Conservation (phyloP, 1,140 invertebrate genomes). For the Leptestheria dahalacensis region DNA sequence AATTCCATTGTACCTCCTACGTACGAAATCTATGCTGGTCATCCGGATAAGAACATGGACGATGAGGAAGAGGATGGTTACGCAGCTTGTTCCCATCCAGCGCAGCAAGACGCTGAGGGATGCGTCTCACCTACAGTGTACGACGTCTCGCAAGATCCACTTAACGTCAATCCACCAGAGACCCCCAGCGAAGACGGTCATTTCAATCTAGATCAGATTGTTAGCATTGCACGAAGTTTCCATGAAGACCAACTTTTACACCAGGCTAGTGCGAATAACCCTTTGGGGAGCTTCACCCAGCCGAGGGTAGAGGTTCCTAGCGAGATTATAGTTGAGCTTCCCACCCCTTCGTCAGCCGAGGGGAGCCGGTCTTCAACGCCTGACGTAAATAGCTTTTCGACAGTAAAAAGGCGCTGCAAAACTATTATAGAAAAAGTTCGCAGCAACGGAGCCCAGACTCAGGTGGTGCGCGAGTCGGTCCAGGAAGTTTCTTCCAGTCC, state of each 20-base stretch:
- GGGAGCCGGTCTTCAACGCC: conserved; percentile 1
- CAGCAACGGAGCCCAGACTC: conserved; percentile 10
- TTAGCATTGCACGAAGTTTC: conserved; percentile 22
- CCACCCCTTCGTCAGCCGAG: not conserved
- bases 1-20: not conserved
- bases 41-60: not conserved
- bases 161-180: conserved; percentile 3
- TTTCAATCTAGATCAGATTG: conserved; percentile 23
- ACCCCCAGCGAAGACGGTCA: conserved; percentile 17
- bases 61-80: conserved; percentile 7
- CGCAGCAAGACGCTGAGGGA: conserved; percentile 23
- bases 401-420: conserved; percentile 3
- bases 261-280: not conserved
- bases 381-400: conserved; percentile 2
- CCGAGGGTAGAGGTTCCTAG: not conserved
- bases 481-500: conserved; percentile 9
- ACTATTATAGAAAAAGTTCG: conserved; percentile 7
- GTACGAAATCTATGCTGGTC: not conserved
- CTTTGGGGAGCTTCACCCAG: not conserved
- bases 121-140: conserved; percentile 20
- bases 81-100: conserved; percentile 7
- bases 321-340: not conserved
- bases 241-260: conserved; percentile 21
- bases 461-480: conserved; percentile 13
- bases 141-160: not conserved